Conservation (phyloP, 2,888 invertebrate genomes). For the Linyphia triangularis region DNA sequence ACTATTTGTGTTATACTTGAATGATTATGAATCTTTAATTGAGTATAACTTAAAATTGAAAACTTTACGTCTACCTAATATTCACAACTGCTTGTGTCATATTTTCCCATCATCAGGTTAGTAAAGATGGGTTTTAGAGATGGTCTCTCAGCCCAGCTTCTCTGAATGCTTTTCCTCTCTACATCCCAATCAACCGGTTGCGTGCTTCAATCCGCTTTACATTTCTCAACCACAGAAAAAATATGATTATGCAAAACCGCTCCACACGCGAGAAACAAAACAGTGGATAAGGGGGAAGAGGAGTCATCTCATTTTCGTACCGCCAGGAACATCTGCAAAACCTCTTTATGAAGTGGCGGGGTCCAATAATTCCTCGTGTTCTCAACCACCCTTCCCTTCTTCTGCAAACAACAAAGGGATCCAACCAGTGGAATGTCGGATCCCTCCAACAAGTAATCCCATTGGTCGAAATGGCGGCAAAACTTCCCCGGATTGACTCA, state of each 20-base stretch:
- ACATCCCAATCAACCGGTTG: slow-evolving; percentile 4
- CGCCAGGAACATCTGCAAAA: slow-evolving; percentile 69
- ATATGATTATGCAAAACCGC: slow-evolving; percentile 72
- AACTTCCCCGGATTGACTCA: slow-evolving; percentile 68
- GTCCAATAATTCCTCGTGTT: slow-evolving; percentile 67
- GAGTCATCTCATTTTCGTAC: slow-evolving; percentile 60
- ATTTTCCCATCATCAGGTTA: not conserved
- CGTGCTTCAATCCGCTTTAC: slow-evolving; percentile 8
- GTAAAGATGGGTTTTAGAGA: not conserved
- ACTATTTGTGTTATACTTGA: too few relatives aligned
- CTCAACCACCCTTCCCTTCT: slow-evolving; percentile 16
- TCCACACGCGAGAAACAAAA: slow-evolving; percentile 36
- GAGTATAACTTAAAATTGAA: too few relatives aligned
- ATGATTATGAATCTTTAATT: too few relatives aligned
- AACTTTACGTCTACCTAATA: too few relatives aligned
- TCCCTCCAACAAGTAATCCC: slow-evolving; percentile 60
- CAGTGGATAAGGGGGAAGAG: not conserved
- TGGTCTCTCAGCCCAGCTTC: not conserved
- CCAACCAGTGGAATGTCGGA: slow-evolving; percentile 23
- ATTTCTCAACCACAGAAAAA: slow-evolving; percentile 30
- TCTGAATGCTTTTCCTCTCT: not conserved
- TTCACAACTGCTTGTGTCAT: too few relatives aligned
- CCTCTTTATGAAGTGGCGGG: slow-evolving; percentile 62
- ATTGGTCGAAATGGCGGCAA: slow-evolving; percentile 46
- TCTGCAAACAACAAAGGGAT: slow-evolving; percentile 63